Base-by-base conservation (phyloP, 1,140 invertebrate species). In the Caenorhabditis brenneri region DNA sequence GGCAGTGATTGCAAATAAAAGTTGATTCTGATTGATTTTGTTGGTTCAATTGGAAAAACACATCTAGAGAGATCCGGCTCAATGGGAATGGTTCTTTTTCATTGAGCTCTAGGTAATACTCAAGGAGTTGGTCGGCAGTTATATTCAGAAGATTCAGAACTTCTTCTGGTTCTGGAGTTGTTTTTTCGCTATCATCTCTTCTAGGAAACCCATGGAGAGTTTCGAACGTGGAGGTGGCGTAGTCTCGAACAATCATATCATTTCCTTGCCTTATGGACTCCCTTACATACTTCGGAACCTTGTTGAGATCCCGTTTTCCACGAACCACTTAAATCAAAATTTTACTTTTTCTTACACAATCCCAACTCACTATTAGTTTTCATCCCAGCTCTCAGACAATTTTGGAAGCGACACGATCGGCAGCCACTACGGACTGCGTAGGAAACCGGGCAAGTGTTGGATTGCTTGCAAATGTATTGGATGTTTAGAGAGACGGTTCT, bases 291-390 rank as follows among this genome's bases (percentile, higher is more conserved):
- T 74, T 74, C n/a, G 65, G 36, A 2, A 39, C 33, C 24, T 74
- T 74, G n/a, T 74, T 74, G 19, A 74, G 42, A n/a, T 74, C 65
- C 33, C 65, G 19, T 74, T 74, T 74, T 10, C 65, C 65, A 19
- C 65, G 65, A 46, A 74, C 36, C 65, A 74, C 65, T 74, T 12
- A 27, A 74, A 65, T 29, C 16, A 42, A 46, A 42, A 46, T n/a
- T 24, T 9, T 33, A 7, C 7, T 65, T 65, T 33, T 24, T 4
- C 16, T n/a, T 36, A 36, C 15, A 42, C 1, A 22, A n/a, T 12
- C 0, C 4, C 10, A 42, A 74, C 65, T 24, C n/a, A 74, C 65
- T 74, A 4, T 42, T 74, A 24, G 65, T 1, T 2, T 74, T 74
- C 65, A 74, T 74, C 24, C 65, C 65, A 22, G 65, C 33, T 22